Percentiles rank a stretch among this genome's conserved stretches.
Evolutionary conservation across 2,888 invertebrate genomes (phyloP).

Genomic region (Microchrysa polita): DNA sequence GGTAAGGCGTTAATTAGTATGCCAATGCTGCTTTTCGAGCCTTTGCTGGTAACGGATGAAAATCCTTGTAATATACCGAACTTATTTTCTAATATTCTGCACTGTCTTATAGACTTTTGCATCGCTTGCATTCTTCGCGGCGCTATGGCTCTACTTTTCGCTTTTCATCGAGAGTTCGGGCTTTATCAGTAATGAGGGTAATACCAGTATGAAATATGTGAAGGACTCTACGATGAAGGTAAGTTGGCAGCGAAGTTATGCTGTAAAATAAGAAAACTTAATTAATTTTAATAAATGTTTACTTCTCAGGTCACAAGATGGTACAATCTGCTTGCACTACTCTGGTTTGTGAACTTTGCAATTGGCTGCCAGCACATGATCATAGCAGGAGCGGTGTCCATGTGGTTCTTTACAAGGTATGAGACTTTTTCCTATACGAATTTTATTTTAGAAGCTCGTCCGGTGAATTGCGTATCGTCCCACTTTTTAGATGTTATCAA

Average conservation of each 20-base stretch:
- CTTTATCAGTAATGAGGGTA: conserved; percentile 57
- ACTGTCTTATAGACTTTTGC: conserved; percentile 46
- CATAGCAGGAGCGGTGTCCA: conserved; percentile 72
- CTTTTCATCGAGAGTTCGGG: conserved; percentile 74
- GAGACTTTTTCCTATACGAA: too few relatives aligned
- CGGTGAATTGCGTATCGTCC: too few relatives aligned
- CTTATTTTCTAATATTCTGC: conserved; percentile 25
- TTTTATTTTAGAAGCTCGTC: too few relatives aligned
- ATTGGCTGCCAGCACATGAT: conserved; percentile 76
- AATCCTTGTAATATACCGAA: too few relatives aligned
- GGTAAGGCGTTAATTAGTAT: conserved; percentile 72
- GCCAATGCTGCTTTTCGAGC: conserved; percentile 71
- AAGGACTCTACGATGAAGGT: conserved; percentile 51
- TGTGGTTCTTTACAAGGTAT: conserved; percentile 75
- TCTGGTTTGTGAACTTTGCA: conserved; percentile 74
- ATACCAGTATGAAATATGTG: conserved; percentile 53
- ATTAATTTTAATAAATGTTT: neutral
- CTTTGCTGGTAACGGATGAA: conserved; percentile 68
- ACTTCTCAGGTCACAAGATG: conserved; percentile 63
- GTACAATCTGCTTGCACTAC: conserved; percentile 69
- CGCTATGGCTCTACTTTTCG: conserved; percentile 70
- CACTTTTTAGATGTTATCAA: too few relatives aligned
- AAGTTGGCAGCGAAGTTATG: too few relatives aligned
- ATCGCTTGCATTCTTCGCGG: conserved; percentile 66
- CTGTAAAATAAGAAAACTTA: too few relatives aligned